Conservation (phyloP, 2,797 vertebrate genomes). For the Pygocentrus nattereri region DNA sequence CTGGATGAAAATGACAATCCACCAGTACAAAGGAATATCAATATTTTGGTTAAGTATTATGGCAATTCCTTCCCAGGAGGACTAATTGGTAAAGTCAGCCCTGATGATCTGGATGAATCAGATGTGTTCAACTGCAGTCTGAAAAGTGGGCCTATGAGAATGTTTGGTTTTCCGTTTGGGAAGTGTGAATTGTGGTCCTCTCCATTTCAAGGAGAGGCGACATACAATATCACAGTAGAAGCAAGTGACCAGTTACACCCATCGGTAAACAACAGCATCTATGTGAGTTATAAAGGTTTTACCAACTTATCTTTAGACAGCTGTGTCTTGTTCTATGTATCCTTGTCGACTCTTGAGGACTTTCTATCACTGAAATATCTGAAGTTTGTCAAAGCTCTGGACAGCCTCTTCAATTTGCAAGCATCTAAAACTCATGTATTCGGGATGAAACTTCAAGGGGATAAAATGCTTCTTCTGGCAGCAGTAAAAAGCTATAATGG, state of each 20-base stretch:
- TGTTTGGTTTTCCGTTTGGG: slow-evolving; percentile 77
- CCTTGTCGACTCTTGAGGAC: slow-evolving; percentile 69
- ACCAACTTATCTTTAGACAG: slow-evolving; percentile 79
- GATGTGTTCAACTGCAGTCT: slow-evolving; percentile 77
- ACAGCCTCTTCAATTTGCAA: slow-evolving; percentile 81
- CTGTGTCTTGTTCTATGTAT: slow-evolving; percentile 80
- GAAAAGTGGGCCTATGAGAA: slow-evolving; percentile 70
- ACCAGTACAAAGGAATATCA: slow-evolving; percentile 72
- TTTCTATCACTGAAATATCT: slow-evolving; percentile 79
- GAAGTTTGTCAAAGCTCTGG: slow-evolving; percentile 80
- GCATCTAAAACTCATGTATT: slow-evolving; percentile 83
- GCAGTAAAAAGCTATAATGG: slow-evolving; percentile 81
- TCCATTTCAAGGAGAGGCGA: slow-evolving; percentile 80
- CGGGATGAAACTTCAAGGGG: slow-evolving; percentile 75
- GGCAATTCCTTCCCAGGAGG: slow-evolving; percentile 81
- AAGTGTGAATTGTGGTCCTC: slow-evolving; percentile 80
- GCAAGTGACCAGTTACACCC: slow-evolving; percentile 77
- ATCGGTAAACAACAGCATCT: slow-evolving; percentile 80
- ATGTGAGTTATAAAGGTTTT: slow-evolving; percentile 82
- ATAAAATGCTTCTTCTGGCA: slow-evolving; percentile 77
- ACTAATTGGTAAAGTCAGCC: slow-evolving; percentile 76
- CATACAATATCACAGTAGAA: slow-evolving; percentile 80
- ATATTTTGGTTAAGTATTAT: slow-evolving; percentile 84
- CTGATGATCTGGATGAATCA: slow-evolving; percentile 76
- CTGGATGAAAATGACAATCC: slow-evolving; percentile 82